Evolutionary conservation across 2,797 vertebrate genomes (phyloP), one percentile per base, ranked within the genome.

Genomic region (Echeneis naucrates): DNA sequence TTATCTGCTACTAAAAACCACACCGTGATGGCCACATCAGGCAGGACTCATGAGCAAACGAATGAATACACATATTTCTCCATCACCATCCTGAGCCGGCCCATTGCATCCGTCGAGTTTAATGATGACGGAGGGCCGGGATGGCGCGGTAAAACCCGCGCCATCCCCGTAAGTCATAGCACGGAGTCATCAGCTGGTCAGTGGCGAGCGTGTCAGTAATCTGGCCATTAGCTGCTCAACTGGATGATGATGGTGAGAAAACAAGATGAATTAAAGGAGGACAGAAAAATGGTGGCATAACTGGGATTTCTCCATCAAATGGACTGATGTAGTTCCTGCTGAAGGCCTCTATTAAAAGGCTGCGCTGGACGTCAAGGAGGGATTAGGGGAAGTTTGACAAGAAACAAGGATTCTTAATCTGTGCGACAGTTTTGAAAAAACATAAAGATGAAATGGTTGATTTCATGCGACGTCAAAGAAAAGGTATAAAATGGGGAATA

Each of bases 1-100:
- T 89, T 87, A 91, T 88, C 75, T 53, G 68, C 88, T 75, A 69
- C 68, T 89, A 80, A 91, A 88, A 84, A 66, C 68, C 75, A 65
- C 51, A 27, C 19, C 2, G 3, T 65, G 54, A 89, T 75, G 24
- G 75, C 10, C 75, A 37, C 77, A 80, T 87, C 65, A 78, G 75
- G 72, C 44, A 12, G 65, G 75, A 72, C 68, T 83, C 71, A 77
- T 56, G 59, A 79, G 76, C 57, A 84, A 88, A 76, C 59, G 72
- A 90, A 69, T 73, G 82, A 75, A 87, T 88, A 72, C 87, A 88
- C 80, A 75, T 83, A 84, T 89, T 88, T 86, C 76, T 83, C 75
- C 66, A 78, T 91, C 79, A 67, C 67, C 77, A 76, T 76, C 78
- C 65, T 23, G 56, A 56, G 77, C 84, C 54, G 53, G 69, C 78